phyloP scores from a whole-genome alignment of 2,113 vertebrate species.

The Pseudopipra pipra region DNA sequence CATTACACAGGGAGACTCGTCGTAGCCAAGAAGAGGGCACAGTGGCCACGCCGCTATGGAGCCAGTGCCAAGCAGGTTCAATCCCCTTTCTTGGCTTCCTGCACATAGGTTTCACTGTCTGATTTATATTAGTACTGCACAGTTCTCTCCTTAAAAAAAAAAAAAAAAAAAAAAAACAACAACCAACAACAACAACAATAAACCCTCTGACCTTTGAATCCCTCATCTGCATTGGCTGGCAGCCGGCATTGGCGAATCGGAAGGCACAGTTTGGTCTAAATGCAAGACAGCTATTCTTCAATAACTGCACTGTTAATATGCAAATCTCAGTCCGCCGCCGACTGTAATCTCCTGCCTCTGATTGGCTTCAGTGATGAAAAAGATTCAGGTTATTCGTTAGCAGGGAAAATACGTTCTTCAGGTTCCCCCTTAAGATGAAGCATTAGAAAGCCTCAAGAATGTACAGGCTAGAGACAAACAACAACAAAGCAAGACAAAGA shows the following conservation, averaged over 20 bases:
- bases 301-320: conserved; percentile 33
- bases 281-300: conserved; percentile 14
- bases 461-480: neutral
- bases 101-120: neutral
- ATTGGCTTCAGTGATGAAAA: conserved; percentile 29
- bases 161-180: no score
- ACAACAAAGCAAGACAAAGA: neutral
- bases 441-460: neutral
- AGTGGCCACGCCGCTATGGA: rapidly evolving
- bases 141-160: neutral
- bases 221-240: neutral
- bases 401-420: neutral
- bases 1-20: neutral
- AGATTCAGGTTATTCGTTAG: conserved; percentile 17
- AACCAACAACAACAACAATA: neutral
- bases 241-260: neutral
- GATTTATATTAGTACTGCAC: neutral
- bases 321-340: neutral
- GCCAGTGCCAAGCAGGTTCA: neutral
- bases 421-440: neutral
- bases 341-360: neutral
- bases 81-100: neutral
- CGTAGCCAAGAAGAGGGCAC: neutral
- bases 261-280: neutral
- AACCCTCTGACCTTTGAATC: neutral